These are phyloP conservation scores for Dermatemys mawii DNA, from an alignment of 2,113 vertebrate species.

Conservation along the genomic window DNA sequence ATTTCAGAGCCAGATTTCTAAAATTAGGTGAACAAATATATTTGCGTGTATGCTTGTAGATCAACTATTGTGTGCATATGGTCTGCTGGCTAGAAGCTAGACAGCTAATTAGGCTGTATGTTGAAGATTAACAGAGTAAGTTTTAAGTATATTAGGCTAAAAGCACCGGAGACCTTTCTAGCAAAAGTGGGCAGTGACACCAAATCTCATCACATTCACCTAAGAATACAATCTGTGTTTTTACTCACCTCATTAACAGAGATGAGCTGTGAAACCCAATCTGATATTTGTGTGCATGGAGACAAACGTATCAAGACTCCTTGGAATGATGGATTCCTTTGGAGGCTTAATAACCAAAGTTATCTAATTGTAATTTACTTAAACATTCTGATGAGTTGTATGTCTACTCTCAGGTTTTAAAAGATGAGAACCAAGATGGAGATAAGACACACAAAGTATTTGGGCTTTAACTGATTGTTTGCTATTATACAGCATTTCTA, in stretches of 20 bases:
- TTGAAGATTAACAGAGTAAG: not conserved
- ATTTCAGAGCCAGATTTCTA: not conserved
- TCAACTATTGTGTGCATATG: not conserved
- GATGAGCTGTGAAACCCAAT: not conserved
- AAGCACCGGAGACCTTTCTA: not conserved
- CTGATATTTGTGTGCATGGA: not conserved
- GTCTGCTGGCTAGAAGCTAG: not conserved
- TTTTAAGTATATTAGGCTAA: not conserved
- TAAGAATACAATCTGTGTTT: not conserved
- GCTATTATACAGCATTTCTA: conserved; percentile 15
- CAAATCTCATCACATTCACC: not conserved
- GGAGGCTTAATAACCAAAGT: conserved; percentile 3
- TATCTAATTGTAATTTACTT: conserved; percentile 16
- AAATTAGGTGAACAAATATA: not conserved
- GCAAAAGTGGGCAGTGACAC: not conserved
- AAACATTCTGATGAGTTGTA: too few species aligned
- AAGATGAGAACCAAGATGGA: conserved; percentile 47
- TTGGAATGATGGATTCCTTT: conserved; percentile 8
- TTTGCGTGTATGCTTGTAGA: not conserved
- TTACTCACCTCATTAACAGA: not conserved
- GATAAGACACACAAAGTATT: conserved; percentile 37
- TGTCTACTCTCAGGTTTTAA: conserved; percentile 22
- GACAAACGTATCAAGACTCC: conserved; percentile 3
- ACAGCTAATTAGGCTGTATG: not conserved
- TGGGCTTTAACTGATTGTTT: conserved; percentile 47